Evolutionary conservation across 2,797 vertebrate genomes (phyloP), one percentile per base, ranked within the genome.

Genomic region (Pipistrellus kuhlii): DNA sequence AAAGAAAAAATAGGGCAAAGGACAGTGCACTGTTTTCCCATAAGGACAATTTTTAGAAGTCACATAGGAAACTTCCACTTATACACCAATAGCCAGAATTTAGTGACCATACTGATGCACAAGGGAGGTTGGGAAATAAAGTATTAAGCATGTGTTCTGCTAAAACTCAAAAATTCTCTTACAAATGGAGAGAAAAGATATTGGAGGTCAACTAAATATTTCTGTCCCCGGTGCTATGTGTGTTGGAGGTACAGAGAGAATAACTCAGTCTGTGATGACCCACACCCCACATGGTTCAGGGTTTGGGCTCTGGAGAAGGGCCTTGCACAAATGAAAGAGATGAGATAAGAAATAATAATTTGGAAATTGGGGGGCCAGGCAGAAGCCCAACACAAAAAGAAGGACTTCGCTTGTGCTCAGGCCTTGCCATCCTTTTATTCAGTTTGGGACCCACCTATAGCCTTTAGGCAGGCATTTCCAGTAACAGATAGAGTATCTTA

Each of bases 131-230:
- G 41, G 10, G 17, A 90, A 89, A 73, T 76, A 59, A n/a, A 64
- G 6, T 77, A 88, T 51, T 88, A 64, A 53, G 8, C 8, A 48
- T 57, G 17, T 41, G 23, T 81, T 91, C 89, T 71, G 35, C 68
- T 91, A 92, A 90, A 71, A 85, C 20, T 91, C 41, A 87, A 75
- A 35, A 35, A 44, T 82, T 93, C 17, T 72, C 25, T 72, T 88
- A 94, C 53, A 84, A 93, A 89, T 81, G 27, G 5, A 69, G 44
- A 94, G 53, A 96, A 76, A 6, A 76, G n/a, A 48, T 75, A 71
- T 46, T 75, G 30, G 88, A 32, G 41, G 30, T 72, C 53, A 80
- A 73, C n/a, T 87, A 69, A 32, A 12, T 88, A 5, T 72, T 68
- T 80, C 66, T 88, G 30, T 72, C n/a, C 23, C 13, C 13, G 80